Evolutionary conservation across 2,113 vertebrate genomes (phyloP).

Genomic region (Indicator maculatus): DNA sequence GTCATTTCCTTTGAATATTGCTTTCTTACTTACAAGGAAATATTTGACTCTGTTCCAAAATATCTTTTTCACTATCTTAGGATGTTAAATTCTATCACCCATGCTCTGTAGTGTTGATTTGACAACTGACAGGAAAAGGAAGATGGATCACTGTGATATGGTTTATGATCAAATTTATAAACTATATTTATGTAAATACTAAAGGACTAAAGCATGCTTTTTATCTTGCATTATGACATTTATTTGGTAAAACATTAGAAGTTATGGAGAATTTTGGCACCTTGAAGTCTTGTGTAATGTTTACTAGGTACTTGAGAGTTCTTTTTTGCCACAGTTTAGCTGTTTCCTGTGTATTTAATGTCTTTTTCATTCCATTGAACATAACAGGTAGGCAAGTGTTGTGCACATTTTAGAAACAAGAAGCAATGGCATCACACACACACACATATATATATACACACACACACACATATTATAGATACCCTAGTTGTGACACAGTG

Average conservation of each 20-base stretch:
- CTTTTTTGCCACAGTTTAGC: not conserved
- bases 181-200: not conserved
- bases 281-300: not conserved
- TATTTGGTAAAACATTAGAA: not conserved
- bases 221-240: not conserved
- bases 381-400: not conserved
- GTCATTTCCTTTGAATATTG: not conserved
- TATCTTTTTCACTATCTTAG: not conserved
- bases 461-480: not conserved
- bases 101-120: not conserved
- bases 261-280: not conserved
- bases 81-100: not conserved
- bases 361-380: not conserved
- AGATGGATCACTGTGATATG: not conserved
- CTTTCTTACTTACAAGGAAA: conserved; percentile 40
- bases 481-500: rapidly evolving
- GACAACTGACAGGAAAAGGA: not conserved
- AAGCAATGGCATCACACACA: not conserved
- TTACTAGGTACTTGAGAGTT: not conserved
- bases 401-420: not conserved
- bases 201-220: not conserved
- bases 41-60: not conserved
- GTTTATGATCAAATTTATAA: not conserved
- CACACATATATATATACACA: too few relatives aligned
- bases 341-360: not conserved